phyloP scores from a whole-genome alignment of 2,797 vertebrate species.

The Kryptopterus vitreolus region DNA sequence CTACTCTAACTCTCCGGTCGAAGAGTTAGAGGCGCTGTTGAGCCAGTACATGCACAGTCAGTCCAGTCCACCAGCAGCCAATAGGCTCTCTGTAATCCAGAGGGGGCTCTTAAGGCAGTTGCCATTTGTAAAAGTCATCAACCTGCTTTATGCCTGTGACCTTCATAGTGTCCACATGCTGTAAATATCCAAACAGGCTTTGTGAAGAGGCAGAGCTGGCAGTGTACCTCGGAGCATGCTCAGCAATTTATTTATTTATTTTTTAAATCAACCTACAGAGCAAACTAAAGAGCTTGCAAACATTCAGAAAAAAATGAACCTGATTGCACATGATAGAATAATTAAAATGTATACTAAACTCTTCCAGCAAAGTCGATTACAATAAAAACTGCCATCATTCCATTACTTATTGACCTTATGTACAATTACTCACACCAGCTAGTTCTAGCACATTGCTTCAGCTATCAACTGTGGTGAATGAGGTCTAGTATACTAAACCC shows the following conservation, averaged over 20 bases:
- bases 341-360: too few relatives aligned
- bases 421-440: background rate
- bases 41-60: constrained; percentile 39
- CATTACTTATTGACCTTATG: background rate
- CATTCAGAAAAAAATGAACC: background rate
- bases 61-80: constrained; percentile 34
- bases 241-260: background rate
- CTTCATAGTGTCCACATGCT: constrained; percentile 76
- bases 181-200: constrained; percentile 72
- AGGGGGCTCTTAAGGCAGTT: constrained; percentile 43
- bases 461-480: background rate
- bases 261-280: background rate
- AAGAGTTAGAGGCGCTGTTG: constrained; percentile 46
- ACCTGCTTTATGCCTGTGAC: constrained; percentile 71
- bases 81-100: constrained; percentile 21
- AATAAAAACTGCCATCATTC: background rate
- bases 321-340: too few relatives aligned
- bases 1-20: constrained; percentile 44
- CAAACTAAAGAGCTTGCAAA: constrained; percentile 1
- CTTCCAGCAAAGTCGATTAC: background rate
- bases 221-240: background rate
- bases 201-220: constrained; percentile 50
- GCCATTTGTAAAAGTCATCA: constrained; percentile 80
- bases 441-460: background rate
- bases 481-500: background rate